Evolutionary conservation across 2,888 invertebrate genomes (phyloP), one percentile per base, ranked within the genome.

Genomic region (Drosophila subsilvestris): DNA sequence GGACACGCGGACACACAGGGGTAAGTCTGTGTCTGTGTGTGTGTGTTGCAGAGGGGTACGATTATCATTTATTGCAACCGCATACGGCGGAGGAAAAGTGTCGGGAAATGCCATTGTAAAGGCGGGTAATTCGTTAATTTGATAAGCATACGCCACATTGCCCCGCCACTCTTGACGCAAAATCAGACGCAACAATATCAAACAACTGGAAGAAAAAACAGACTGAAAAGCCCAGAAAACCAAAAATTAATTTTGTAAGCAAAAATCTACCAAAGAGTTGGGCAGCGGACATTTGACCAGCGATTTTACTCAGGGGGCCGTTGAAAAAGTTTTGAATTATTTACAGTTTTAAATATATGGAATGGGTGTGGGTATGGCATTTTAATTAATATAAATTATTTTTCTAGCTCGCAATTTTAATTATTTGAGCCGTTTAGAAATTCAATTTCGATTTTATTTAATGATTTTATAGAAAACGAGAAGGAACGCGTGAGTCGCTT

Each of bases 41-140:
- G 42, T 51, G 63, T 62, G 50, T 68, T 63, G 70, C 49, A 9
- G 51, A 45, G 53, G 60, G 51, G 60, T 63, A 67, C 79, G 82
- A 83, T 83, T 83, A 83, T 83, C 85, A 83, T 83, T 83, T 83
- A 83, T 85, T 82, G 86, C 86, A 78, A 82, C 84, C 80, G 80
- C 84, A 86, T 80, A 76, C 70, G 66, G 29, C 29, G 55, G 14
- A 18, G 61, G 49, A 37, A 44, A 27, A 61, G 51, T 32, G 22
- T 18, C 53, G 78, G 77, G 62, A 74, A 79, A 81, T 74, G 74
- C 75, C 82, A 79, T 77, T 81, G 74, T 72, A 70, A 78, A 57
- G 62, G 78, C 75, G 79, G 75, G 76, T 84, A 84, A 84, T 85
- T 82, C 82, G 84, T 79, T 86, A 86, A 85, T 85, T 86, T 86